These are phyloP conservation scores for Oreortyx pictus DNA, from an alignment of 2,797 vertebrate species.

Conservation along the genomic window DNA sequence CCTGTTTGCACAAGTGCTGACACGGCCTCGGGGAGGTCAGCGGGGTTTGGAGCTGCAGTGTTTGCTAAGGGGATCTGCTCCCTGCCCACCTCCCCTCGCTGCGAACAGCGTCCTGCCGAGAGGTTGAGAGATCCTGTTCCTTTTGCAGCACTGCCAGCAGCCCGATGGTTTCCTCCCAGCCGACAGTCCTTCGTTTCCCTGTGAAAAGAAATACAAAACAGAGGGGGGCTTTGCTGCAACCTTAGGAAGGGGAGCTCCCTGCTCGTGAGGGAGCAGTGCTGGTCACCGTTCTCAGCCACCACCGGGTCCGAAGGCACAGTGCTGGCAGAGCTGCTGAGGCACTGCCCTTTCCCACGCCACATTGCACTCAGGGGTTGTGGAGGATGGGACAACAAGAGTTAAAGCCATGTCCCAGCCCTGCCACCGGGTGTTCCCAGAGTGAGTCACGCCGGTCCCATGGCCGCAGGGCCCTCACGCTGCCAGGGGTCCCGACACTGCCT, in stretches of 20 bases:
- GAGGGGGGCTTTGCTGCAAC: not conserved
- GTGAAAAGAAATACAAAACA: conserved; percentile 58
- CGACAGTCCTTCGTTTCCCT: not conserved
- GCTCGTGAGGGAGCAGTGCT: not conserved
- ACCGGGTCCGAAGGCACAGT: rapidly evolving
- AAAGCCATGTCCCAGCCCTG: not conserved
- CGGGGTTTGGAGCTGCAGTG: not conserved
- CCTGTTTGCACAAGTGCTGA: conserved; percentile 10
- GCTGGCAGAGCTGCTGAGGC: rapidly evolving
- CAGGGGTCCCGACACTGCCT: not conserved
- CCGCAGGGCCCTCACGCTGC: not conserved
- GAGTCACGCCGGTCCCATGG: not conserved
- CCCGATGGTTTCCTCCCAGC: not conserved
- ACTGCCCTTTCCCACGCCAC: conserved; percentile 56
- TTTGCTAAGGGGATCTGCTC: not conserved
- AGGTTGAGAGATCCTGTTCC: not conserved
- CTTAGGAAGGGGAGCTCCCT: not conserved
- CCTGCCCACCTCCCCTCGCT: not conserved
- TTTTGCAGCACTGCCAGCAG: conserved; percentile 27
- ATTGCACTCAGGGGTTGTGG: not conserved
- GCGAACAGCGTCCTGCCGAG: not conserved
- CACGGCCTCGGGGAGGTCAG: not conserved
- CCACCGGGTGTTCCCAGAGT: conserved; percentile 35
- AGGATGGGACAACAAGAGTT: not conserved
- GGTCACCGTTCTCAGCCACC: rapidly evolving